Base-by-base conservation (phyloP, 2,113 vertebrate genomes). In the Abramis brama region DNA sequence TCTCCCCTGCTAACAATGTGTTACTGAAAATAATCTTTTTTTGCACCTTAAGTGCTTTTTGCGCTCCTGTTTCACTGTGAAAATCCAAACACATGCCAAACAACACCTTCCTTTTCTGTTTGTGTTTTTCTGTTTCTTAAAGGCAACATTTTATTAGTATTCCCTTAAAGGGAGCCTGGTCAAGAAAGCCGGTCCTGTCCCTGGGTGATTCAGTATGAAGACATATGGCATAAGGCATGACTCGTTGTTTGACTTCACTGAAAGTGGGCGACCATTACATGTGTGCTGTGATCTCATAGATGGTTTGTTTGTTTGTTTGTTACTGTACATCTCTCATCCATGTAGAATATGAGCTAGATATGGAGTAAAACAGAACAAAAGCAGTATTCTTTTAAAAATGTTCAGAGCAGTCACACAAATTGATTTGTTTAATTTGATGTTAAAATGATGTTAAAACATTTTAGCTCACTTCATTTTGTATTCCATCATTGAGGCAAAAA, bases 161-260 rank as follows among this genome's bases (percentile, higher is more conserved):
- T n/a, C 21, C n/a, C 70, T n/a, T 21, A 23, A 21, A 73, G 21
- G 36, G 36, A 73, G 50, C 27, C 75, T 55, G 45, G 75, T 77
- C 62, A 77, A 19, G 39, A 79, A 10, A 55, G n/a, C 60, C 57
- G 23, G 52, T 21, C 6, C 43, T 39, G 11, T 30, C 23, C 45
- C 45, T 80, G 66, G 8, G 79, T 36, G 59, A 81, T 70, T 76
- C 21, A 45, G 23, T 17, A 15, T 66, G 60, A 64, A 36, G 47
- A 57, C 78, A 74, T 71, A 43, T 4, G 36, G 85, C 87, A 80
- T 76, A 47, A 33, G 15, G 74, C 74, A 21, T 55, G 79, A 82
- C 60, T 82, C 59, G 30, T n/a, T 47, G 45, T 52, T 73, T 76
- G 74, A 68, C 71, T 83, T 27, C 52, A 50, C 57, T 68, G 66